Base-by-base conservation (phyloP, 2,888 invertebrate species). In the Busseola fusca region DNA sequence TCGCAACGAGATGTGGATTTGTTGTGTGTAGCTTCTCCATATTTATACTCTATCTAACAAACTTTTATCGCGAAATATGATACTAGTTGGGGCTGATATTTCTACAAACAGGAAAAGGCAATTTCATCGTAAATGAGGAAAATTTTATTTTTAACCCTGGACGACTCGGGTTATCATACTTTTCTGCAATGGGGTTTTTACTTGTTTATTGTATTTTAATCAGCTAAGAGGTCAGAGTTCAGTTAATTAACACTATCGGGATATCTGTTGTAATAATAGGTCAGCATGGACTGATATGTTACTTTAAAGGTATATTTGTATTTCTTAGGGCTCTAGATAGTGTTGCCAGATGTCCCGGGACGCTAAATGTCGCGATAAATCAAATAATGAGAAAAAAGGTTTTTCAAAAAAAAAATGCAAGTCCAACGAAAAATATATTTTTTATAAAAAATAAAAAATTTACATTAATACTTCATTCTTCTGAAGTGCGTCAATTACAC, bases 141-240 rank as follows among this genome's bases (percentile, higher is more conserved):
- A 42, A 54, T 54, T 34, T 34, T 34, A 18, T 12, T 25, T 21
- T 10, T 34, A 69, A 69, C 69, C 54, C 69, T 54, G 21, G 14
- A 16, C 21, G 0, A 16, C 54, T 50, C 2, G 4, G 27, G 4
- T 18, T n/a, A 52, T 40, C 21, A 27, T 12, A 14, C 48, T 7
- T n/a, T 40, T 30, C n/a, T 50, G 27, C n/a, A 18, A 30, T 50
- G 3, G 10, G 12, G 40, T 2, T 40, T 40, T 40, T 40, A 12
- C 40, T 40, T 40, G 40, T 40, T 40, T 10, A 40, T 37, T 37
- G 16, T 37, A 37, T n/a, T 58, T n/a, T n/a, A 16, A 34, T 34
- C n/a, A 16, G 34, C 34, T n/a, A 1, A 16, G 14, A n/a, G 30
- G 14, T 0, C 30, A 34, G 7, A 21, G 64, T 21, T 21, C 48